A percentile compares a stretch with the other conserved stretches of the same genome.
Evolutionary conservation across 2,888 invertebrate species (phyloP).

Genomic region (Meiosimyza decipiens): DNA sequence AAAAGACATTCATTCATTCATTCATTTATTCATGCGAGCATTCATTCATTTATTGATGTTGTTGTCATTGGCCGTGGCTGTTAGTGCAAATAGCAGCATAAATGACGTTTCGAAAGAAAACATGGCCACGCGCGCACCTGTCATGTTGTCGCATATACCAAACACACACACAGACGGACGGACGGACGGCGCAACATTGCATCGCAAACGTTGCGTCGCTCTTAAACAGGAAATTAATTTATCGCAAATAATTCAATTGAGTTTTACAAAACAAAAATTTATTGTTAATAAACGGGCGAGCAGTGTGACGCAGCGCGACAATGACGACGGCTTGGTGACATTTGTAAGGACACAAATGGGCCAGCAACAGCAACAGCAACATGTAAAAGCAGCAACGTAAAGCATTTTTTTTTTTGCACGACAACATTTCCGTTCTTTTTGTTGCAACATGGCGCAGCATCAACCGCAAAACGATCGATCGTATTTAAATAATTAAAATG

Average conservation of each 20-base stretch:
- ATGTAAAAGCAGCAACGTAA: slow-evolving; percentile 10
- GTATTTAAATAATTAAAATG: slow-evolving; percentile 61
- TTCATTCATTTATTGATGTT: neutral
- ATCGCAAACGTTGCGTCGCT: slow-evolving; percentile 32
- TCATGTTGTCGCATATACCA: slow-evolving; percentile 11
- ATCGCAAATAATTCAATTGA: slow-evolving; percentile 57
- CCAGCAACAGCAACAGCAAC: slow-evolving; percentile 4
- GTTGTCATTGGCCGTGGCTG: neutral
- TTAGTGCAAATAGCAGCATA: slow-evolving; percentile 31
- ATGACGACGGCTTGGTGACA: neutral
- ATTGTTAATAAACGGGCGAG: slow-evolving; percentile 42
- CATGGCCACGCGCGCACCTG: slow-evolving; percentile 34
- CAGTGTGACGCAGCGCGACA: neutral
- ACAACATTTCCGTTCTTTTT: slow-evolving; percentile 1
- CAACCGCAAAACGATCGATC: slow-evolving; percentile 53
- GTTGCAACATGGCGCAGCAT: slow-evolving; percentile 27
- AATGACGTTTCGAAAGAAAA: slow-evolving; percentile 35
- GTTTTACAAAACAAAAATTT: slow-evolving; percentile 53
- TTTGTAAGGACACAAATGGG: neutral
- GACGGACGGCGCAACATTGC: neutral
- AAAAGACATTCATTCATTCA: slow-evolving; percentile 19
- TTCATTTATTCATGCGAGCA: neutral
- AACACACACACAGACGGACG: slow-evolving; percentile 1
- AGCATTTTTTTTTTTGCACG: slow-evolving; percentile 8
- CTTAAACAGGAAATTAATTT: slow-evolving; percentile 55